phyloP scores from a whole-genome alignment of 2,113 vertebrate genomes.

The Zosterops pallidus region DNA sequence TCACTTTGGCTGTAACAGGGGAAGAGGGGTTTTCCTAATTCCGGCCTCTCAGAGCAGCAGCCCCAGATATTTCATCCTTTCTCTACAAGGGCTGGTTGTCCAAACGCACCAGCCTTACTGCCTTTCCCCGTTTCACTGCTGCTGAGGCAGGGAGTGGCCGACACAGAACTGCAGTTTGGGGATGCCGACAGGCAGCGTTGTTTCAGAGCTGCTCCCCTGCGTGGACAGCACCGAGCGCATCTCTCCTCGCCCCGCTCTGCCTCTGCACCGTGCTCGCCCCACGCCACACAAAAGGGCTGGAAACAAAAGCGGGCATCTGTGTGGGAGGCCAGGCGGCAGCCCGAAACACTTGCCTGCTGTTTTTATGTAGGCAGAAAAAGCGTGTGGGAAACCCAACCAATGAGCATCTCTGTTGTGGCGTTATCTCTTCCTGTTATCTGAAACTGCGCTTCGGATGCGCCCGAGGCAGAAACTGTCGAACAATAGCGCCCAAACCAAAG shows the following conservation, averaged over 20 bases:
- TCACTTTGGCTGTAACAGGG: not conserved
- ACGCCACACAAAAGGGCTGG: not conserved
- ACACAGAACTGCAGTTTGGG: not conserved
- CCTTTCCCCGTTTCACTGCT: not conserved
- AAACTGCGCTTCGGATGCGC: not conserved
- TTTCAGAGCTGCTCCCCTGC: not conserved
- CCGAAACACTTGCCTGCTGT: not conserved
- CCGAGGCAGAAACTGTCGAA: not conserved
- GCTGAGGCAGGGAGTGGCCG: not conserved
- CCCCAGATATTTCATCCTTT: not conserved
- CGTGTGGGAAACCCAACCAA: not conserved
- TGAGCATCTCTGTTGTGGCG: not conserved
- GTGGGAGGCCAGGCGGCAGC: not conserved
- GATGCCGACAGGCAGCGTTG: no score
- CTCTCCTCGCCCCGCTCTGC: not conserved
- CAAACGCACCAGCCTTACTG: not conserved
- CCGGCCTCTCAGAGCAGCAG: accelerated
- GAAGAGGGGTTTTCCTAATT: not conserved
- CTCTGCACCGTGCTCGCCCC: accelerated
- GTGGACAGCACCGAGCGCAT: not conserved
- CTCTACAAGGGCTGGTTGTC: no score
- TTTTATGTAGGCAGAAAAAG: not conserved
- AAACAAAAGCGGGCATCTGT: not conserved
- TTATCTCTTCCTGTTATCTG: constrained; percentile 44
- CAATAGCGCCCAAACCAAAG: not conserved